These are phyloP conservation scores for Corythaixoides concolor DNA, from an alignment of 2,113 vertebrate genomes.

Conservation along the genomic window DNA sequence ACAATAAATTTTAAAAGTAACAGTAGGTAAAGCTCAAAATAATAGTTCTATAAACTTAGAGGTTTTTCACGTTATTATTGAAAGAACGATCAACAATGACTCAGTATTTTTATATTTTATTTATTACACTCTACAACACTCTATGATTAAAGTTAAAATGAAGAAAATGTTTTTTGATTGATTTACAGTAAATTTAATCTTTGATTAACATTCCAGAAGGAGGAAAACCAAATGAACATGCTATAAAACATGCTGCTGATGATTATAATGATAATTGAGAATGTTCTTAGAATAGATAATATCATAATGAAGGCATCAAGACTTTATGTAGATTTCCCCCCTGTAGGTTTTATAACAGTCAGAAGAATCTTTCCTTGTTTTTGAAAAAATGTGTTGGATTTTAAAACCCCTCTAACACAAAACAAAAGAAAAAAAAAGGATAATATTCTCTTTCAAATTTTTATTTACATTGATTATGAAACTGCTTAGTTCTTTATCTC, in stretches of 20 bases:
- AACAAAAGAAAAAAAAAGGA: background rate
- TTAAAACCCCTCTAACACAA: background rate
- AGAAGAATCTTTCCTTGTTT: background rate
- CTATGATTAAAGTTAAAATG: background rate
- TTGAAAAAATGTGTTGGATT: background rate
- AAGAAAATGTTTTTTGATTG: background rate
- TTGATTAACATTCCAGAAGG: slow-evolving; percentile 38
- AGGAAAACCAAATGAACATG: slow-evolving; percentile 35
- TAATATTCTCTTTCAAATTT: background rate
- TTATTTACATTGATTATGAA: background rate
- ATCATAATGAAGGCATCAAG: slow-evolving; percentile 5
- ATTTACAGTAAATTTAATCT: slow-evolving; percentile 49
- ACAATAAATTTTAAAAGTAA: background rate
- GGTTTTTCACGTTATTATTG: background rate
- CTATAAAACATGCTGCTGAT: slow-evolving; percentile 42
- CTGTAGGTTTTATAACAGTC: background rate
- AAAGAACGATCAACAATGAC: background rate
- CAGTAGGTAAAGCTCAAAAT: background rate
- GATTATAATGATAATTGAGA: slow-evolving; percentile 34
- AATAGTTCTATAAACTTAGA: background rate
- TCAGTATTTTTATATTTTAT: background rate
- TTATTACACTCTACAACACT: background rate
- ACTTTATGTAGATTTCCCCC: background rate
- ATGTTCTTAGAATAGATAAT: slow-evolving; percentile 24
- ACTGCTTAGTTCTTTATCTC: background rate